These are phyloP conservation scores for Thalassophryne amazonica DNA, from an alignment of 2,797 vertebrate species.

Conservation along the genomic window DNA sequence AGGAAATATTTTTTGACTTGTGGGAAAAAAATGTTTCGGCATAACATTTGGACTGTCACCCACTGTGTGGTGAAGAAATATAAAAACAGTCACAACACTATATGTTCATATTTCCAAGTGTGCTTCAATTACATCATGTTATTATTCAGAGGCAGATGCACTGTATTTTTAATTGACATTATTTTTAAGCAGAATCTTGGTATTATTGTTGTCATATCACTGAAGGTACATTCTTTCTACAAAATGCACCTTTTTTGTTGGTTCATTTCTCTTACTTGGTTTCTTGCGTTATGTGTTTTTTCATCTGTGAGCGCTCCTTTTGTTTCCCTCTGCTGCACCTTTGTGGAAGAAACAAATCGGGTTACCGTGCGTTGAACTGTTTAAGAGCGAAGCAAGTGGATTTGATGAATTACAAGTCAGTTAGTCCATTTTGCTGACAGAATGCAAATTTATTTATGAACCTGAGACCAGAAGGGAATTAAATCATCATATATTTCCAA, in stretches of 20 bases:
- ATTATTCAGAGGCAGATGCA: conserved; percentile 5
- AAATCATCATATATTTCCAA: conserved; percentile 75
- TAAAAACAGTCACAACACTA: neutral
- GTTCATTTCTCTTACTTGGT: conserved; percentile 43
- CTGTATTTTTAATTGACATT: conserved; percentile 6
- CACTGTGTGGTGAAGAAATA: conserved; percentile 32
- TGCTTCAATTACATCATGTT: conserved; percentile 9
- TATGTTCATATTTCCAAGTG: neutral
- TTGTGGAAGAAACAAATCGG: neutral
- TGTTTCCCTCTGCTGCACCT: conserved; percentile 27
- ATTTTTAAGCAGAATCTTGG: neutral
- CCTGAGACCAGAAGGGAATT: conserved; percentile 64
- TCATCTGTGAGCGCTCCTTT: conserved; percentile 37
- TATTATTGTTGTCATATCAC: conserved; percentile 6
- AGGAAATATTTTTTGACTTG: conserved; percentile 56
- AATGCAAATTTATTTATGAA: conserved; percentile 76
- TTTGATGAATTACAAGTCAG: conserved; percentile 68
- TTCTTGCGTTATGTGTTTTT: conserved; percentile 48
- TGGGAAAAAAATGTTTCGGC: conserved; percentile 11
- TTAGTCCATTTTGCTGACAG: conserved; percentile 57
- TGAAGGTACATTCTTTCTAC: conserved; percentile 4
- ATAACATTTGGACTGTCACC: conserved; percentile 46
- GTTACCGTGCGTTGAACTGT: conserved; percentile 61
- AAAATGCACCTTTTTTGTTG: conserved; percentile 6
- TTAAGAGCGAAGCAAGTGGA: conserved; percentile 39